Conservation (phyloP, 2,113 vertebrate genomes). For the Lepus timidus region DNA sequence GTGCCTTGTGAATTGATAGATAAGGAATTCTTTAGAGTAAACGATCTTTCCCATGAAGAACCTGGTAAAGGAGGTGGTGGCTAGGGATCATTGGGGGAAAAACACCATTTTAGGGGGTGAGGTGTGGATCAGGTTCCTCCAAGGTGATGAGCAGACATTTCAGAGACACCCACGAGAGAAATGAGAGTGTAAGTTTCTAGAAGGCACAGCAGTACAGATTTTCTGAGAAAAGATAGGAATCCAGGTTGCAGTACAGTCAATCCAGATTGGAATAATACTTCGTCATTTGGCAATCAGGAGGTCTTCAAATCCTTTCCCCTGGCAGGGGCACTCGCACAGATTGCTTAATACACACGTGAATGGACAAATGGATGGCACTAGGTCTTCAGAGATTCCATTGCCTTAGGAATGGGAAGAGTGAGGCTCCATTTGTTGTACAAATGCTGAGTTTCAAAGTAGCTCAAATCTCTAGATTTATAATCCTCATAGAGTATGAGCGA, state of each 20-base stretch:
- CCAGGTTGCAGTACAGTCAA: neutral
- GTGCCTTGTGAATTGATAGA: neutral
- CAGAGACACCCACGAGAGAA: neutral
- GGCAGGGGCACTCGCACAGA: neutral
- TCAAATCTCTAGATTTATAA: neutral
- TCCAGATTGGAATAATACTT: neutral
- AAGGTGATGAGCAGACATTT: neutral
- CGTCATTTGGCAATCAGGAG: neutral
- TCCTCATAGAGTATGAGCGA: neutral
- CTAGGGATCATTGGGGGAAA: neutral
- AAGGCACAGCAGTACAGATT: neutral
- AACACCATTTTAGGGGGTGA: too few species aligned
- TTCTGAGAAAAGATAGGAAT: conserved; percentile 35
- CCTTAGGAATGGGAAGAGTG: neutral
- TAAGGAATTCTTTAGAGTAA: neutral
- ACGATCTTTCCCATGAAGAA: neutral
- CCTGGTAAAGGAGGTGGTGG: neutral
- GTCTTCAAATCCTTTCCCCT: neutral
- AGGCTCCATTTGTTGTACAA: neutral
- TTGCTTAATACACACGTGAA: neutral
- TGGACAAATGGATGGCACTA: neutral
- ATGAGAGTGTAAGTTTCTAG: neutral
- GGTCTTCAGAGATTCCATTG: neutral
- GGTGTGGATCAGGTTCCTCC: neutral
- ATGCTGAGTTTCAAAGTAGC: neutral